Evolutionary conservation across 2,888 invertebrate genomes (phyloP).

Genomic region (Acleris holmiana): DNA sequence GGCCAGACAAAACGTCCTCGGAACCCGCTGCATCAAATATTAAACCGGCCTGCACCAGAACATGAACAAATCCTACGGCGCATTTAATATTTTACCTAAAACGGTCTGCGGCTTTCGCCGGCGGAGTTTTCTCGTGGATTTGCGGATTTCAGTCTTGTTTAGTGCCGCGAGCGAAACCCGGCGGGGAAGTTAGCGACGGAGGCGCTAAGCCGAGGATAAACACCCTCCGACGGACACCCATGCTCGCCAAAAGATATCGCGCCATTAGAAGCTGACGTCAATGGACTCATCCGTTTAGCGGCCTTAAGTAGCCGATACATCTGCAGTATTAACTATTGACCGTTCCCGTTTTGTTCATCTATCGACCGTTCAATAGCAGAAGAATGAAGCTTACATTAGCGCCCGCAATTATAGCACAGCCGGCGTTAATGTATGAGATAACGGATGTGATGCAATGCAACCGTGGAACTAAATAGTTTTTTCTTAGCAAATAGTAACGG

Average conservation of each 20-base stretch:
- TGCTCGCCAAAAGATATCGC: conserved; percentile 19
- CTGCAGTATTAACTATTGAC: conserved; percentile 22
- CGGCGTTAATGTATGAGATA: conserved; percentile 33
- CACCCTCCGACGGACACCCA: conserved; percentile 21
- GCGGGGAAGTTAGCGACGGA: conserved; percentile 58
- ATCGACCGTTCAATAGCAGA: conserved; percentile 13
- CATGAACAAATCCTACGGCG: conserved; percentile 70
- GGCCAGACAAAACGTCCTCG: conserved; percentile 70
- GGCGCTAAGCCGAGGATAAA: conserved; percentile 33
- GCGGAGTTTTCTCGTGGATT: conserved; percentile 69
- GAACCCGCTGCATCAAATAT: conserved; percentile 73
- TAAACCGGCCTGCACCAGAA: conserved; percentile 61
- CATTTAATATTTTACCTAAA: conserved; percentile 81
- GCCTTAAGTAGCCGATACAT: conserved; percentile 27
- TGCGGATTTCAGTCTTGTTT: conserved; percentile 72
- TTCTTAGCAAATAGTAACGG: conserved; percentile 21
- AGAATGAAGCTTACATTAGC: conserved; percentile 28
- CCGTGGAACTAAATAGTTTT: conserved; percentile 19
- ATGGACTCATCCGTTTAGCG: conserved; percentile 25
- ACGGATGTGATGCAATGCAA: conserved; percentile 37
- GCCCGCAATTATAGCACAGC: conserved; percentile 27
- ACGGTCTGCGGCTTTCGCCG: conserved; percentile 72
- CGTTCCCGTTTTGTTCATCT: conserved; percentile 15
- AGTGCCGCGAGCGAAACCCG: conserved; percentile 57
- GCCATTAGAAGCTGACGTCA: conserved; percentile 24